Conservation (phyloP, 2,888 invertebrate genomes). For the Hyppa rectilinea region DNA sequence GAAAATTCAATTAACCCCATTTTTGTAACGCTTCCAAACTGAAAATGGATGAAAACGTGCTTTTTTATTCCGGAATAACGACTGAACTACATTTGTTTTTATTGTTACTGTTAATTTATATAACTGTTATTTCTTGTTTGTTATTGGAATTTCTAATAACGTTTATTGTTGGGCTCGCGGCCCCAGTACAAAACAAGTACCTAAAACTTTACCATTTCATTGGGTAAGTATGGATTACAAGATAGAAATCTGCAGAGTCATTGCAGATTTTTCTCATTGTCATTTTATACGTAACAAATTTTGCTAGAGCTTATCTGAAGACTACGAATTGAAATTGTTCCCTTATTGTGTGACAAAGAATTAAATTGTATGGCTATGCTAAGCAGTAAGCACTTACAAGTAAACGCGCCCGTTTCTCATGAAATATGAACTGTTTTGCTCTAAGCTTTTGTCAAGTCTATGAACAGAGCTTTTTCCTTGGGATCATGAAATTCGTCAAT, state of each 20-base stretch:
- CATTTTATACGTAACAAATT: background rate
- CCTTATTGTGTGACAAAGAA: background rate
- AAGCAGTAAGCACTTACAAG: background rate
- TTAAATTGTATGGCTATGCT: background rate
- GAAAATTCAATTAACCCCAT: conserved; percentile 59
- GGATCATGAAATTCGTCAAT: conserved; percentile 58
- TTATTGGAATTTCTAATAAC: conserved; percentile 29
- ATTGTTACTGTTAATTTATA: conserved; percentile 40
- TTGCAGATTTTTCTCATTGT: background rate
- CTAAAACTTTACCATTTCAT: conserved; percentile 15
- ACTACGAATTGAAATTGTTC: background rate
- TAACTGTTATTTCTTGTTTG: conserved; percentile 48
- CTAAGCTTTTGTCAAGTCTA: conserved; percentile 5
- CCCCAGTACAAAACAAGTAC: background rate
- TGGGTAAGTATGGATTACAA: background rate
- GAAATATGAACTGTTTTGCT: conserved; percentile 2
- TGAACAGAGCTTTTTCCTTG: conserved; percentile 25
- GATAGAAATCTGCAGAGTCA: conserved; percentile 1
- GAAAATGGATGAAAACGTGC: conserved; percentile 14
- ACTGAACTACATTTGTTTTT: conserved; percentile 35
- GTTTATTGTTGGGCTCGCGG: conserved; percentile 9
- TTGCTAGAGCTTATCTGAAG: background rate
- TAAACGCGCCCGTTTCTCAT: background rate
- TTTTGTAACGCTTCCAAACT: conserved; percentile 33
- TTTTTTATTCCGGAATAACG: conserved; percentile 23